Percentiles rank a stretch among this genome's conserved stretches.
These are phyloP conservation scores for Nothoprocta pentlandii DNA, from an alignment of 2,113 vertebrate species.

Conservation along the genomic window DNA sequence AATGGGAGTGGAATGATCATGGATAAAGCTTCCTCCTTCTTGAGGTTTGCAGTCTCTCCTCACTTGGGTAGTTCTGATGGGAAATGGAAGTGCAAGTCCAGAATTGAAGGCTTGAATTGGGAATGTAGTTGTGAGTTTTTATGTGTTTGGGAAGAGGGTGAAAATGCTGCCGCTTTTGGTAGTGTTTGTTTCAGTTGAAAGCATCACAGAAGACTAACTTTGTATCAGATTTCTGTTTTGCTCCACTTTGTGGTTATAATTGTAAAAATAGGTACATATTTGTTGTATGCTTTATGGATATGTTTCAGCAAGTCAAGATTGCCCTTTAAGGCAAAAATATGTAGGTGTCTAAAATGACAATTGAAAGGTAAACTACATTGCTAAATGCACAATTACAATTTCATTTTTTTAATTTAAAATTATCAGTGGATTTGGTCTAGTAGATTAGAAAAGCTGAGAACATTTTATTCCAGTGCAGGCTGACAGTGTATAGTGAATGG, in stretches of 20 bases:
- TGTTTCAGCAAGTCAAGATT: not conserved
- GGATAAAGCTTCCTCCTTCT: not conserved
- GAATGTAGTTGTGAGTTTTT: not conserved
- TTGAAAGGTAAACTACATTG: not conserved
- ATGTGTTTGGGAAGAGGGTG: not conserved
- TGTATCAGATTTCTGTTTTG: not conserved
- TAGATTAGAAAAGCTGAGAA: conserved; percentile 28
- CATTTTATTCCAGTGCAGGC: conserved; percentile 26
- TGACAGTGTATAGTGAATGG: conserved; percentile 43
- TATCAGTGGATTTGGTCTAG: not conserved
- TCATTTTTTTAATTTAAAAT: not conserved
- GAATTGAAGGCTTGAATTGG: not conserved
- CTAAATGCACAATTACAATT: not conserved
- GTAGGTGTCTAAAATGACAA: not conserved
- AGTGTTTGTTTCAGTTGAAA: not conserved
- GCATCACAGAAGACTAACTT: not conserved
- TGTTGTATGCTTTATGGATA: not conserved
- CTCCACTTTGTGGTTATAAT: not conserved
- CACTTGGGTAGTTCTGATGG: not conserved
- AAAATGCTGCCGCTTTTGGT: not conserved
- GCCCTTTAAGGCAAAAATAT: not conserved
- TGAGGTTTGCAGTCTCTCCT: conserved; percentile 19
- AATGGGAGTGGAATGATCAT: conserved; percentile 36
- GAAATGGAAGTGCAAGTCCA: not conserved
- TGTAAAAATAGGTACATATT: not conserved